Evolutionary conservation across 64 coral and sea anemone genomes (phyloP).

Genomic region (Pocillopora verrucosa): DNA sequence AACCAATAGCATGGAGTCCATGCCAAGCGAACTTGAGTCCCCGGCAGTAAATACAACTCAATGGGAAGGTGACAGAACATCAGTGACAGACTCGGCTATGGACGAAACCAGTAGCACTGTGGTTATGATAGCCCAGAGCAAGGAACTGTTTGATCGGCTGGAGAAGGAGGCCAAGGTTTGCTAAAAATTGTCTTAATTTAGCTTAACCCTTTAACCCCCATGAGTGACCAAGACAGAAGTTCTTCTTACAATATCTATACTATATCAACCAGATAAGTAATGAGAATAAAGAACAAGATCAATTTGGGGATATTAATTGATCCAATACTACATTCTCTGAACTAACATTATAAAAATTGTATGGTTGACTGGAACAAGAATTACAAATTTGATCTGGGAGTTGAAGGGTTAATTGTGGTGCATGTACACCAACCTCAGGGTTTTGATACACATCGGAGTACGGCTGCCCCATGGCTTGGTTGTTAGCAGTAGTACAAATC

Average conservation of each 20-base stretch:
- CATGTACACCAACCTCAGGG: too few relatives aligned
- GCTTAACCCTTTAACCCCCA: not conserved
- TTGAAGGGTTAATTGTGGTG: too few relatives aligned
- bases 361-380: too few relatives aligned
- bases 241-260: not conserved
- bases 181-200: not conserved
- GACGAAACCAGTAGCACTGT: constrained; percentile 40
- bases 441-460: not conserved
- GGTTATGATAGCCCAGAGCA: constrained; percentile 49
- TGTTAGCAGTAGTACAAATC: not conserved
- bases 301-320: too few relatives aligned
- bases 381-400: too few relatives aligned
- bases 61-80: not conserved
- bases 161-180: constrained; percentile 38
- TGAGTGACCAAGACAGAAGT: not conserved
- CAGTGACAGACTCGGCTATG: constrained; percentile 9
- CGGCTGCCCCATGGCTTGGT: not conserved
- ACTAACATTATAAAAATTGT: too few relatives aligned
- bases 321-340: too few relatives aligned
- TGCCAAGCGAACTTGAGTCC: constrained; percentile 5
- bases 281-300: too few relatives aligned
- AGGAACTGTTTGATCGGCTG: constrained; percentile 29
- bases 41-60: not conserved
- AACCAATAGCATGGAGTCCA: not conserved
- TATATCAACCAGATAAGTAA: too few relatives aligned